Evolutionary conservation across 64 coral and sea anemone genomes (phyloP), one percentile per base, ranked within the genome.

Genomic region (Montipora sp.): DNA sequence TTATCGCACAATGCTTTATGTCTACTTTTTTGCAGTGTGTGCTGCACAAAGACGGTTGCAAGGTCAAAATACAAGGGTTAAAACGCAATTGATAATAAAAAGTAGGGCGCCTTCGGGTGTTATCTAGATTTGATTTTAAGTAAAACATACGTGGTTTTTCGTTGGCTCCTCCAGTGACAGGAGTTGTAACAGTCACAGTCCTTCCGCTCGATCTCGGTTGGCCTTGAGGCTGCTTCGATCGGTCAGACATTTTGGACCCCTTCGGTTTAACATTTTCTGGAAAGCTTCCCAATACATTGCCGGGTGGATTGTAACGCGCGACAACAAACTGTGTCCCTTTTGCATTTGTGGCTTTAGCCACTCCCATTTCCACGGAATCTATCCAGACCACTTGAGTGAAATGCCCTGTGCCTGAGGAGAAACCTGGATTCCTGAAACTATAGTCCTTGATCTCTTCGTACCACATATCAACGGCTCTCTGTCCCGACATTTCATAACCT

Each of bases 401-500:
- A 75, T 99, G 98, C 10, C 98, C 98, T 12, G 98, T 99, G 5
- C 92, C 92, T 1, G 98, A 94, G 4, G 91, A 77, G 66, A 99
- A 99, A 12, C 91, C 88, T 1, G 98, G 98, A 65, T 96, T 99
- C 21, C 79, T 88, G 84, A 94, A 99, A 51, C 72, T 88, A 51
- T 99, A 99, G 78, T 99, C 93, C 57, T 96, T 95, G 45, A 99
- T 94, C 85, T 99, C 98, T 48, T 99, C 98, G 18, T 99, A 99
- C 98, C 98, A 99, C 98, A 99, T 99, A 77, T 99, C 98, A 13
- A 92, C 87, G 0, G 98, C 74, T 47, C 98, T 78, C 22, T 94
- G 92, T 15, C 98, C 98, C 23, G 94, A 81, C 67, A 99, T 85
- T 15, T 99, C 98, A 43, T 93, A 94, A 13, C 98, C 98, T 99